phyloP scores from a whole-genome alignment of 2,113 vertebrate genomes.

The Phocoena sinus region DNA sequence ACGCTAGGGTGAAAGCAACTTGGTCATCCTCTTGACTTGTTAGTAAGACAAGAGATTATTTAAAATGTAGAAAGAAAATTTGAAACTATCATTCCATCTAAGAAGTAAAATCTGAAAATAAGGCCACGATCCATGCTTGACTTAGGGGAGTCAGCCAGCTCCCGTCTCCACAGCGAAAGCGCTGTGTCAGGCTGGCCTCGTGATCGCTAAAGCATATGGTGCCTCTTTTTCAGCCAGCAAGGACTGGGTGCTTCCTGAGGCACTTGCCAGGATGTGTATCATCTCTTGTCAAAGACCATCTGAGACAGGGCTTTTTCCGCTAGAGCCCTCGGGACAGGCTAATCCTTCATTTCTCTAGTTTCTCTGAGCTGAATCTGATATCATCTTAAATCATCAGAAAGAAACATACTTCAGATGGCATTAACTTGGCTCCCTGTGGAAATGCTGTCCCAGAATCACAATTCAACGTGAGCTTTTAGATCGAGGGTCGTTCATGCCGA shows the following conservation, averaged over 20 bases:
- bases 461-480: accelerated
- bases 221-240: not conserved
- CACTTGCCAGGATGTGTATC: accelerated
- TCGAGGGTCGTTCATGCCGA: accelerated
- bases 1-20: accelerated
- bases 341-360: not conserved
- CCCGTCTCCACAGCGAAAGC: accelerated
- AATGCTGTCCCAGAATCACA: accelerated
- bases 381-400: not conserved
- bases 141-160: not conserved
- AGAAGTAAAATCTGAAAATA: not conserved
- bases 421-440: not conserved
- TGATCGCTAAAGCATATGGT: not conserved
- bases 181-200: not conserved
- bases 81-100: not conserved
- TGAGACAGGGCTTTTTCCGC: not conserved
- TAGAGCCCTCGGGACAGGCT: not conserved
- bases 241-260: not conserved
- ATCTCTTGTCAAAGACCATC: not conserved
- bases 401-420: not conserved
- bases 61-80: not conserved
- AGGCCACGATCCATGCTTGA: not conserved
- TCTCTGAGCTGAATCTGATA: not conserved
- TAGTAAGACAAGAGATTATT: not conserved
- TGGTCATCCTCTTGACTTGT: not conserved